These are phyloP conservation scores for Hemistola chrysoprasaria DNA, from an alignment of 2,888 invertebrate genomes.

Conservation along the genomic window DNA sequence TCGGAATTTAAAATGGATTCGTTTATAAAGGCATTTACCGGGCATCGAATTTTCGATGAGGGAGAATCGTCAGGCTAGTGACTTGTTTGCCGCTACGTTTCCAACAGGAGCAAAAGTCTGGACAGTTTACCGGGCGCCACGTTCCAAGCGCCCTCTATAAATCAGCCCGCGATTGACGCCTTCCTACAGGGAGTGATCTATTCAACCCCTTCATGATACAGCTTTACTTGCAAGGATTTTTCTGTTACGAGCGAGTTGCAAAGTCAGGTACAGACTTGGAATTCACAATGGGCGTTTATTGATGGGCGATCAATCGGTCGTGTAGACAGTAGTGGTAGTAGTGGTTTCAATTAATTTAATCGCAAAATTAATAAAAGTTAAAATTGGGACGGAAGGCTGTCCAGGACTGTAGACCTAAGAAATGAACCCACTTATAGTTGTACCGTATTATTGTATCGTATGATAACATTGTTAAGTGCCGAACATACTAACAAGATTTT, in stretches of 20 bases:
- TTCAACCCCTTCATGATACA: slow-evolving; percentile 72
- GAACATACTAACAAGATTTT: background rate
- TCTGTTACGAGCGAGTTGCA: slow-evolving; percentile 52
- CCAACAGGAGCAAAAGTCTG: slow-evolving; percentile 72
- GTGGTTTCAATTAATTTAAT: too few species aligned
- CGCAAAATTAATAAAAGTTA: too few species aligned
- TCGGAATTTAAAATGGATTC: slow-evolving; percentile 76
- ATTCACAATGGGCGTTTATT: slow-evolving; percentile 55
- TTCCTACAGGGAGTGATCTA: slow-evolving; percentile 81
- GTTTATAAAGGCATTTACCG: slow-evolving; percentile 76
- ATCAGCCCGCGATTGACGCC: slow-evolving; percentile 78
- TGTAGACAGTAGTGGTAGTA: too few species aligned
- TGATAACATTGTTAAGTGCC: background rate
- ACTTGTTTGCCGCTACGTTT: slow-evolving; percentile 73
- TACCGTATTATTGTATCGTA: too few species aligned
- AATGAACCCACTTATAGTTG: too few species aligned
- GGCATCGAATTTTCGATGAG: slow-evolving; percentile 76
- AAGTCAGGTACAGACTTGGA: slow-evolving; percentile 35
- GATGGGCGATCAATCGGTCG: slow-evolving; percentile 32
- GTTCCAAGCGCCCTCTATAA: slow-evolving; percentile 68
- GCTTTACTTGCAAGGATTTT: slow-evolving; percentile 72
- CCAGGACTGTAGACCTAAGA: too few species aligned
- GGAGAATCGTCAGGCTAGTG: slow-evolving; percentile 76
- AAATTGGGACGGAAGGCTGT: too few species aligned
- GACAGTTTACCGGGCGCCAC: slow-evolving; percentile 71